Evolutionary conservation across 2,797 vertebrate genomes (phyloP), one percentile per base, ranked within the genome.

Genomic region (Etheostoma nigrum): DNA sequence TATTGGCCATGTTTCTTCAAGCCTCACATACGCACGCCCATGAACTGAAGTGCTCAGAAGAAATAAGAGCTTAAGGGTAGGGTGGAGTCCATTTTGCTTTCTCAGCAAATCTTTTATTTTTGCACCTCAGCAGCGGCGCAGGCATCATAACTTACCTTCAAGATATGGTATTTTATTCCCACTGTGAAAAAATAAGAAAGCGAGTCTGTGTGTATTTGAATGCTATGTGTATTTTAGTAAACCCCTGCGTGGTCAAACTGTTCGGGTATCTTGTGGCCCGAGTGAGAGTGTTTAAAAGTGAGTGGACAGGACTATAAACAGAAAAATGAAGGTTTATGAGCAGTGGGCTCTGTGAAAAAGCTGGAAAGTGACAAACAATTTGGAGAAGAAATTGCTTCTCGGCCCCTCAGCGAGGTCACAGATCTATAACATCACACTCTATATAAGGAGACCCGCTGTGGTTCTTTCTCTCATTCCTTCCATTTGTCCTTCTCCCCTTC

Each of bases 81-180:
- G 91, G 90, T 90, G 89, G 85, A 89, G 86, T 84, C 81, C 76
- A 12, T 80, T 82, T 78, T 90, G 89, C 89, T 70, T 77, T 83
- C 89, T 91, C 90, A 89, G 91, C 86, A 88, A 72, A 82, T 90
- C 86, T 69, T 88, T 87, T 83, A 85, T 84, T 83, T 91, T 78
- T 88, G 85, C 77, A 79, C 86, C 85, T 86, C 83, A 62, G 85
- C 76, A 67, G 81, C 82, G 65, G 81, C 5, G 7, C 72, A 84
- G 81, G 72, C 85, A 78, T 86, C 86, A 65, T 81, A 78, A 79
- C 67, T 89, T 67, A 74, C 72, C 58, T 86, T 69, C 27, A 53
- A 60, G 70, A 85, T 67, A 74, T 68, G 66, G 21, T 64, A 68
- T 86, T 85, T 84, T 67, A 71, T 79, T 66, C 74, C 81, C 67